phyloP scores from a whole-genome alignment of 1,140 invertebrate species.

The Zaprionus nigranus region DNA sequence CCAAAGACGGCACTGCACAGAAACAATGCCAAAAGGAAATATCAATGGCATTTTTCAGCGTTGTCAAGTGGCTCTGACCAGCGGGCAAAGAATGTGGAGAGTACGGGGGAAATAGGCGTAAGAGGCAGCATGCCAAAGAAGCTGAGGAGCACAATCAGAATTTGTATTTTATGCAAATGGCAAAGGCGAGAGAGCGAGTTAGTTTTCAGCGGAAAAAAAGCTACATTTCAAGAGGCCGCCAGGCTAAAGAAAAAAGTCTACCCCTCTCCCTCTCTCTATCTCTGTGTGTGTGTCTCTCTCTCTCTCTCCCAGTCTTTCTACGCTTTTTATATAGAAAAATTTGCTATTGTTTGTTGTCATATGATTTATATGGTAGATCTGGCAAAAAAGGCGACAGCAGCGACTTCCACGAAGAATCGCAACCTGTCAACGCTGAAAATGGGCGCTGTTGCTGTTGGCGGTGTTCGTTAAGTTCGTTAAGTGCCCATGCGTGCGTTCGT shows the following conservation, averaged over 20 bases:
- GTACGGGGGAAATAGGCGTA: background rate
- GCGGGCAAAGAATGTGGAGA: background rate
- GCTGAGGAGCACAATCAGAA: constrained; percentile 50
- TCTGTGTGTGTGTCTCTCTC: too few relatives aligned
- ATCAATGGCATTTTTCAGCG: constrained; percentile 77
- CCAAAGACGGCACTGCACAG: constrained; percentile 25
- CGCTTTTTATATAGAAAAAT: constrained; percentile 30
- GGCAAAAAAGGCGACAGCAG: background rate
- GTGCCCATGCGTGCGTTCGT: constrained; percentile 11
- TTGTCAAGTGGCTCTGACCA: constrained; percentile 68
- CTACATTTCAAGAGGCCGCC: constrained; percentile 46
- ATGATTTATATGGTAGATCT: constrained; percentile 61
- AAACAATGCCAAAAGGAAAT: constrained; percentile 74
- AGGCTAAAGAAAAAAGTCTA: constrained; percentile 7
- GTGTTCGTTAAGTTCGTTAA: constrained; percentile 8
- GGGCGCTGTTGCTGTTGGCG: background rate
- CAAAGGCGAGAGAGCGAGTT: constrained; percentile 22
- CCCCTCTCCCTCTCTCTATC: too few relatives aligned
- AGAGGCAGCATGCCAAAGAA: constrained; percentile 4
- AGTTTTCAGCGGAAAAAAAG: constrained; percentile 53
- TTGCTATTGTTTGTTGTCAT: constrained; percentile 62
- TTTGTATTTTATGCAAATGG: constrained; percentile 81
- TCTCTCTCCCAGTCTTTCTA: background rate
- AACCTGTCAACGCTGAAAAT: constrained; percentile 24
- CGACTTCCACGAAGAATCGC: constrained; percentile 53